Base-by-base conservation (phyloP, 2,797 vertebrate genomes). In the Spinus pinus region DNA sequence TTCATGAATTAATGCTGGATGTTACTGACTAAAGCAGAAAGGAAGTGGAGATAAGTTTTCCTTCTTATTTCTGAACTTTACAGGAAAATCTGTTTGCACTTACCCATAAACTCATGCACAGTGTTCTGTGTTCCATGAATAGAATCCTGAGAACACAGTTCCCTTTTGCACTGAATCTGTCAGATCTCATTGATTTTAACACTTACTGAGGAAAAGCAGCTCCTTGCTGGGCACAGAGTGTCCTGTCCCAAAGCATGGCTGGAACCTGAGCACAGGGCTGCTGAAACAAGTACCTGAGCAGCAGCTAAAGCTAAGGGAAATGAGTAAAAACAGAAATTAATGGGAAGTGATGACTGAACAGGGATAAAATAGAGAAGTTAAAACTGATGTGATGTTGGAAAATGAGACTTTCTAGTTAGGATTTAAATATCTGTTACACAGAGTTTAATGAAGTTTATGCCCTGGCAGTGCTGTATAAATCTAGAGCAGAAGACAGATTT, bases 381-480 rank as follows among this genome's bases (percentile, higher is more conserved):
- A 87, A 95, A 80, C 51, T 27, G 37, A 69, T 80, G 64, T 35
- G 73, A 67, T 54, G 21, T 54, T 91, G 64, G 81, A 71, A 84
- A 93, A 91, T 83, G 65, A 88, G 74, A 90, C 93, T 79, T 82
- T 75, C 72, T 66, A 62, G 61, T 81, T 72, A 35, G 49, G 65
- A 77, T 94, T 95, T 80, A 95, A 88, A 22, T 79, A 66, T 39
- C 78, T 95, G 47, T 64, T 85, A 56, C 62, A 92, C 1, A 3
- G 69, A 90, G n/a, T 91, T 91, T 93, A 91, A 84, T 85, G 86
- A 91, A 94, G 65, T 89, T 96, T 91, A 62, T 93, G 85, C 77
- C 64, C 83, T 91, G 21, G 5, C 33, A 72, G 84, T n/a, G 44
- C 70, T 90, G 2, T 72, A 83, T 91, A 95, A 95, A 95, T 91